Conservation (phyloP, 2,888 invertebrate species). For the Nowickia ferox region DNA sequence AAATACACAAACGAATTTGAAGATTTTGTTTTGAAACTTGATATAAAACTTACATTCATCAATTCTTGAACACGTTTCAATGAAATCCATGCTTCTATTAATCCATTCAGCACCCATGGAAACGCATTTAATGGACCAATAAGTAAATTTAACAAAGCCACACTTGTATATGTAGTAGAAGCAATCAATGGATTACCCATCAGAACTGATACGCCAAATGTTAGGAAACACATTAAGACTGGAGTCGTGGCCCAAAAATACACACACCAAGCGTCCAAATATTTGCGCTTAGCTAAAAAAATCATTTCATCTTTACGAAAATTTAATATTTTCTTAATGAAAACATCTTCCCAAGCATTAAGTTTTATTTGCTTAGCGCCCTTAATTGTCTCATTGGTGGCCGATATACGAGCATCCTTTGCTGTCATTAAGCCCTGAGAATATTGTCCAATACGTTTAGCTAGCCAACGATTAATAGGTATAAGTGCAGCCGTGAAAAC, state of each 20-base stretch:
- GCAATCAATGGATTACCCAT: slow-evolving; percentile 90
- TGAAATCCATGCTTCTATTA: slow-evolving; percentile 98
- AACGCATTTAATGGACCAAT: slow-evolving; percentile 98
- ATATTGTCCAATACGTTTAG: slow-evolving; percentile 92
- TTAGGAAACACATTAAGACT: slow-evolving; percentile 92
- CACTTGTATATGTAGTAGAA: slow-evolving; percentile 96
- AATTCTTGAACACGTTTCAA: slow-evolving; percentile 93
- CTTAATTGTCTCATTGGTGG: slow-evolving; percentile 92
- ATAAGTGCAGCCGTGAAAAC: slow-evolving; percentile 93
- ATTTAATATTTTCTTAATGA: slow-evolving; percentile 88
- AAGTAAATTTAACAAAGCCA: slow-evolving; percentile 97
- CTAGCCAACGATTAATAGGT: slow-evolving; percentile 95
- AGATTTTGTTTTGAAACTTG: not conserved
- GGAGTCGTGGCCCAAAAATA: slow-evolving; percentile 99
- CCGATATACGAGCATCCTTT: slow-evolving; percentile 94
- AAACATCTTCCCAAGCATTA: slow-evolving; percentile 96
- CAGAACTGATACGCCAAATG: slow-evolving; percentile 91
- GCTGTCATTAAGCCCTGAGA: slow-evolving; percentile 94
- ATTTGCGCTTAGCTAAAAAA: slow-evolving; percentile 93
- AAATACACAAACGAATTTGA: not conserved
- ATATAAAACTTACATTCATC: slow-evolving; percentile 86
- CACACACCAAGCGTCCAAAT: slow-evolving; percentile 98
- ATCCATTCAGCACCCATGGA: slow-evolving; percentile 98
- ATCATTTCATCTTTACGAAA: slow-evolving; percentile 89
- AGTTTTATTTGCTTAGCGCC: slow-evolving; percentile 96